Evolutionary conservation across 2,888 invertebrate species (phyloP), one percentile per base, ranked within the genome.

Genomic region (Nemotelus nigrinus): DNA sequence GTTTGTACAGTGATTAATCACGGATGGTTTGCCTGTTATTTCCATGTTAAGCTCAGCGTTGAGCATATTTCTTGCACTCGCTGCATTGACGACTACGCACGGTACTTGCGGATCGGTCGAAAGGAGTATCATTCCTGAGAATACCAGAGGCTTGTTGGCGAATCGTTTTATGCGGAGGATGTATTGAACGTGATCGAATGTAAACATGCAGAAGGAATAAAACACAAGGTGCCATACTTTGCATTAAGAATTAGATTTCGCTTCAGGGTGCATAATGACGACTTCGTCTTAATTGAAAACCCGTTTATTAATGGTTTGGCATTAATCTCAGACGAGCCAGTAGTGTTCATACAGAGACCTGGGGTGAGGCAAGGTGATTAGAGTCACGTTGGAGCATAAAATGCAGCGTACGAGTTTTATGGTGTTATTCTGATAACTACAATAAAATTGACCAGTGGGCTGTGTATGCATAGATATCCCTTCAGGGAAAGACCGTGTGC

Each of bases 1-100:
- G 77, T 79, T 79, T 79, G 74, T 67, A 53, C 79, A 74, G 67
- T 77, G 64, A 79, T 79, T 77, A 74, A 79, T 79, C 79, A 77
- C 64, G 72, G 65, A 50, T 48, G 25, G 48, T 74, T 50, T 44
- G 10, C 63, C n/a, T 25, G 39, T 60, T 25, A 4, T 48, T 74
- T 74, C 43, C 7, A 63, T 43, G 25, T 25, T 25, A 25, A 25
- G 25, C 25, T 25, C 25, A 25, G 25, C 25, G 25, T 25, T 25
- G 1, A 25, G 25, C 25, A 25, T 25, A 25, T 25, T 25, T 25
- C 25, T 25, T 25, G 25, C 25, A 25, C 39, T 41, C 43, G 7
- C 5, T 57, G 10, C 25, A 25, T 57, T 57, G 4, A 8, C 10
- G 57, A 10, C 3, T 57, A 10, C 10, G 57, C 3, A 10, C 10